Evolutionary conservation across 1,140 invertebrate species (phyloP).

Genomic region (Aphidius ervi): DNA sequence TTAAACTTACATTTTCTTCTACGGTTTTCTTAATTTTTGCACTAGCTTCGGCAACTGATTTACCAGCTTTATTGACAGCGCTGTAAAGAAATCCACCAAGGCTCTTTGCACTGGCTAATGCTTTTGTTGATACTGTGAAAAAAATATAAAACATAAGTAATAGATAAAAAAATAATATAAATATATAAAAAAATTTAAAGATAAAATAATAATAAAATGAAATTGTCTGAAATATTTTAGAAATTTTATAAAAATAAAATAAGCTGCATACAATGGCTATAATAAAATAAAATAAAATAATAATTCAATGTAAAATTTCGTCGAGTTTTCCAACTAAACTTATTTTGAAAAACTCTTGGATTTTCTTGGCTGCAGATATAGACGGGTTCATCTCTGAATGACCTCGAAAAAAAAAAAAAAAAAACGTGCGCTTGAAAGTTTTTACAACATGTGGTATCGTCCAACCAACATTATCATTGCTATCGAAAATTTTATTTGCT

Average conservation of each 20-base stretch:
- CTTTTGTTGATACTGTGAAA: conserved; percentile 79
- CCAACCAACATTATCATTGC: too few relatives aligned
- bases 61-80: conserved; percentile 84
- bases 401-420: not conserved
- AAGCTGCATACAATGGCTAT: too few relatives aligned
- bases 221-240: too few relatives aligned
- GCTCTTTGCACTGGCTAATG: conserved; percentile 84
- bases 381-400: conserved; percentile 14
- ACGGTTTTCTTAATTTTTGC: conserved; percentile 93
- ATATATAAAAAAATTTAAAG: too few relatives aligned
- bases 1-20: conserved; percentile 84
- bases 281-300: too few relatives aligned
- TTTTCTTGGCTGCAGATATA: conserved; percentile 9
- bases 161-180: conserved; percentile 8
- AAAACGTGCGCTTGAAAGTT: too few relatives aligned
- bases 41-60: conserved; percentile 70
- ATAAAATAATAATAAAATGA: too few relatives aligned
- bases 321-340: too few relatives aligned
- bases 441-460: too few relatives aligned
- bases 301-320: too few relatives aligned
- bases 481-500: too few relatives aligned
- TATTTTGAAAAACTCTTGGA: not conserved
- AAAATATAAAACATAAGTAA: conserved; percentile 22
- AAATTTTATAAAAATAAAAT: too few relatives aligned
- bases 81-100: conserved; percentile 89